Percentiles rank a stretch among this genome's conserved stretches.
Conservation (phyloP, 2,888 invertebrate genomes). For the Saturnia pavonia region DNA sequence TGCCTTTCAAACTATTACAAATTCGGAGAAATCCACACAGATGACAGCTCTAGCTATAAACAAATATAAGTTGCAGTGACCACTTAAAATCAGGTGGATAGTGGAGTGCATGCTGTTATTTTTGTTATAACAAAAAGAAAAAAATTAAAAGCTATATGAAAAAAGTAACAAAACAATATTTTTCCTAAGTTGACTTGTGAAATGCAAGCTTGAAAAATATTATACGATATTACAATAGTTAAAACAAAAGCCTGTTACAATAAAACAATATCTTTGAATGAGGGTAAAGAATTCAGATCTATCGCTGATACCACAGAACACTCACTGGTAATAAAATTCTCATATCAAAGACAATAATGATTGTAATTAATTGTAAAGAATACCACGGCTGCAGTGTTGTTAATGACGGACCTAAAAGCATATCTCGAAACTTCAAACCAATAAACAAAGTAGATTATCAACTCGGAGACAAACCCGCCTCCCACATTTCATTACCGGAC, state of each 20-base stretch:
- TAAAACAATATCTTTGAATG: neutral
- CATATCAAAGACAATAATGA: constrained; percentile 9
- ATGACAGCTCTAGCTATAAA: too few relatives aligned
- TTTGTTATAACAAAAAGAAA: too few relatives aligned
- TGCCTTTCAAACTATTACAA: too few relatives aligned
- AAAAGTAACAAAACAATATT: too few relatives aligned
- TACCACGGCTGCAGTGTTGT: constrained; percentile 13
- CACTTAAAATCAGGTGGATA: too few relatives aligned
- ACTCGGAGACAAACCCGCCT: constrained; percentile 30
- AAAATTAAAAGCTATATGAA: too few relatives aligned
- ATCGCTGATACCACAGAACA: neutral
- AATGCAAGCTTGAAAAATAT: too few relatives aligned
- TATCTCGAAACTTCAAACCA: constrained; percentile 24
- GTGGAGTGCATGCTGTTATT: too few relatives aligned
- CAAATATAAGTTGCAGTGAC: too few relatives aligned
- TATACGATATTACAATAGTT: neutral
- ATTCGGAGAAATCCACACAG: too few relatives aligned
- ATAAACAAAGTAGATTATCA: constrained; percentile 27
- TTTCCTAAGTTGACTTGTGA: too few relatives aligned
- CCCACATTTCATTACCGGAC: constrained; percentile 63
- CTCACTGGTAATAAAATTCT: neutral
- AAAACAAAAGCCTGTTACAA: neutral
- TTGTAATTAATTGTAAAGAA: constrained; percentile 9
- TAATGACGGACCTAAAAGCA: constrained; percentile 19
- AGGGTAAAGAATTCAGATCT: neutral